Evolutionary conservation across 2,888 invertebrate genomes (phyloP).

Genomic region (Macaria liturata): DNA sequence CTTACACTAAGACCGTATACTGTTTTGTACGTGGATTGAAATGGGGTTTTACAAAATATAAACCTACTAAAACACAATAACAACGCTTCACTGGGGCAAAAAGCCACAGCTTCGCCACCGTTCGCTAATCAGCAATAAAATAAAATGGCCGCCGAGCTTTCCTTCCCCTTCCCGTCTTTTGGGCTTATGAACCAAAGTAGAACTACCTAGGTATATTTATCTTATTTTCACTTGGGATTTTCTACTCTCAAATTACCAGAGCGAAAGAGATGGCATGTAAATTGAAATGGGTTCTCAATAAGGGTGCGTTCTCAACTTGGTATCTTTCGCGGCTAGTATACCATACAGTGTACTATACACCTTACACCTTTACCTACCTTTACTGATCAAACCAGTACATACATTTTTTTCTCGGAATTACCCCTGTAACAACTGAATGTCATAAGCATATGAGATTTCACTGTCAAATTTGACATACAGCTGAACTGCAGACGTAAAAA

Average conservation of each 20-base stretch:
- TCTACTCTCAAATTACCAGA: slow-evolving; percentile 49
- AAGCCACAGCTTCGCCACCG: slow-evolving; percentile 61
- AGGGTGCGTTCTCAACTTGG: too few relatives aligned
- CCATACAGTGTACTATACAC: too few relatives aligned
- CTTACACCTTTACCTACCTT: too few relatives aligned
- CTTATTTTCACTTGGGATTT: slow-evolving; percentile 62
- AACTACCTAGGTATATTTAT: slow-evolving; percentile 65
- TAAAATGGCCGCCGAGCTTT: slow-evolving; percentile 63
- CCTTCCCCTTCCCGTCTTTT: slow-evolving; percentile 65
- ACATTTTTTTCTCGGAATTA: too few relatives aligned
- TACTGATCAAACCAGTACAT: too few relatives aligned
- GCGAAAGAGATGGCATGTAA: slow-evolving; percentile 49
- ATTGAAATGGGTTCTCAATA: too few relatives aligned
- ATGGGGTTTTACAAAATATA: slow-evolving; percentile 52
- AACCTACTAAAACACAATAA: slow-evolving; percentile 64
- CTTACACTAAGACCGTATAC: slow-evolving; percentile 78
- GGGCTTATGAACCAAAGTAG: slow-evolving; percentile 77
- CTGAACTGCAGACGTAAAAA: too few relatives aligned
- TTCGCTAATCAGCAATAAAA: slow-evolving; percentile 64
- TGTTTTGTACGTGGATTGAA: slow-evolving; percentile 69
- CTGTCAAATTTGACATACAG: too few relatives aligned
- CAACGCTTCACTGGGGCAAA: slow-evolving; percentile 46
- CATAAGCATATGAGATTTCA: too few relatives aligned
- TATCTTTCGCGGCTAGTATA: too few relatives aligned
- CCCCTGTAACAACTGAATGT: too few relatives aligned